These are phyloP conservation scores for Prionailurus bengalensis DNA, from an alignment of 2,113 vertebrate species.

Conservation along the genomic window DNA sequence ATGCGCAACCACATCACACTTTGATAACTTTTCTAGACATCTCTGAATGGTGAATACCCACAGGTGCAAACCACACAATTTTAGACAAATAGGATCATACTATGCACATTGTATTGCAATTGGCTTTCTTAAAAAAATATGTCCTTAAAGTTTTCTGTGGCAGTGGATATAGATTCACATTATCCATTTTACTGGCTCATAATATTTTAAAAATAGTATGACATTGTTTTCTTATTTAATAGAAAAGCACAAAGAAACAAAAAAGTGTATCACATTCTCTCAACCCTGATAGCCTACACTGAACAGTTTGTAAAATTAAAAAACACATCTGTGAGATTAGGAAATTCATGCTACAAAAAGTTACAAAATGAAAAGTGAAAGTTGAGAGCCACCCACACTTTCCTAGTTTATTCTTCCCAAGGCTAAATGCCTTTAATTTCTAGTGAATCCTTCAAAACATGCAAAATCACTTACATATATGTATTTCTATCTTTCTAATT, in stretches of 20 bases:
- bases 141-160: not conserved
- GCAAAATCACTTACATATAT: not conserved
- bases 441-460: slow-evolving; percentile 11
- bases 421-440: slow-evolving; percentile 18
- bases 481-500: not conserved
- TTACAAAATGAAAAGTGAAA: slow-evolving; percentile 26
- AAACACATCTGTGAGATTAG: slow-evolving; percentile 28
- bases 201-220: slow-evolving; percentile 27
- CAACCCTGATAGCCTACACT: not conserved
- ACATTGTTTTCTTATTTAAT: slow-evolving; percentile 25
- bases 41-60: not conserved
- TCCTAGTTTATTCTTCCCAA: not conserved
- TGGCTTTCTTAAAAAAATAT: slow-evolving; percentile 2
- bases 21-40: not conserved
- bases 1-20: not conserved
- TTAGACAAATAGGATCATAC: not conserved
- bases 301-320: slow-evolving; percentile 40
- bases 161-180: not conserved
- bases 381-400: not conserved
- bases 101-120: not conserved
- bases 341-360: slow-evolving; percentile 24
- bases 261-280: not conserved
- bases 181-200: not conserved
- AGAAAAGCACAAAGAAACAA: slow-evolving; percentile 52
- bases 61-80: not conserved